phyloP scores from a whole-genome alignment of 1,140 invertebrate genomes.

The Choristoneura fumiferana region DNA sequence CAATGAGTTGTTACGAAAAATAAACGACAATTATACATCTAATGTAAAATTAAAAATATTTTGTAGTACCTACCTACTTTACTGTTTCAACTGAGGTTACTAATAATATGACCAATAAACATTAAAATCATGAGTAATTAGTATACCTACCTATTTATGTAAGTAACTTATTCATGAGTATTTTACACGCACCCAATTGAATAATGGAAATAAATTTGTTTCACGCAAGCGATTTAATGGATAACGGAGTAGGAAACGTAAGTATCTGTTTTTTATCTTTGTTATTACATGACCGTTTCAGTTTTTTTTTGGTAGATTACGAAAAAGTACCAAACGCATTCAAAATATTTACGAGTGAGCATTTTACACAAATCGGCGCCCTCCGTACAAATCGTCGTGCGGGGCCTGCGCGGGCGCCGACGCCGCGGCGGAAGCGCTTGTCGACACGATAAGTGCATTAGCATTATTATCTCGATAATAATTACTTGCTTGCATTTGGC shows the following conservation, averaged over 20 bases:
- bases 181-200: conserved; percentile 43
- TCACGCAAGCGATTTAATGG: conserved; percentile 37
- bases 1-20: too few relatives aligned
- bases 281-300: background rate
- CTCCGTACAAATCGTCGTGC: conserved; percentile 46
- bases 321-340: too few relatives aligned
- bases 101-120: too few relatives aligned
- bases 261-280: conserved; percentile 29
- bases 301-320: background rate
- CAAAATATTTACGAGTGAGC: background rate
- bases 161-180: conserved; percentile 36
- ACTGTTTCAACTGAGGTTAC: too few relatives aligned
- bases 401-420: conserved; percentile 35
- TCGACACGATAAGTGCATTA: conserved; percentile 77
- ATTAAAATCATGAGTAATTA: too few relatives aligned
- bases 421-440: conserved; percentile 63
- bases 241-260: conserved; percentile 32
- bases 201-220: conserved; percentile 50
- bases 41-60: too few relatives aligned
- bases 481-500: conserved; percentile 75
- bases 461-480: conserved; percentile 77
- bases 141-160: too few relatives aligned
- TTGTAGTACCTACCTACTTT: too few relatives aligned
- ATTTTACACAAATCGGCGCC: conserved; percentile 21
- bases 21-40: too few relatives aligned